A percentile compares a stretch with the other conserved stretches of the same genome.
phyloP scores from a whole-genome alignment of 2,888 invertebrate species.

The Sycophila texana region DNA sequence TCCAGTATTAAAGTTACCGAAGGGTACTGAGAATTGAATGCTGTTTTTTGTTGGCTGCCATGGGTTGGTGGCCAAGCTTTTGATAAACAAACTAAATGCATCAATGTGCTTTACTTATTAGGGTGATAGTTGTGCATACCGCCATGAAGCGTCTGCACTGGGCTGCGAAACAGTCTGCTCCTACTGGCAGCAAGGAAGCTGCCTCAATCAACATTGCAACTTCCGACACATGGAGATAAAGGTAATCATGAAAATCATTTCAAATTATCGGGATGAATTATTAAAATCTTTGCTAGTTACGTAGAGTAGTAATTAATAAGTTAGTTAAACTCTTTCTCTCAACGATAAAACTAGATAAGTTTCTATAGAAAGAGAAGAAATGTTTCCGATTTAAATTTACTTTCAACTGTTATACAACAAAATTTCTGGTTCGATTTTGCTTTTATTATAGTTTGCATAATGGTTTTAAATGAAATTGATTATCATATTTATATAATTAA shows the following conservation, averaged over 20 bases:
- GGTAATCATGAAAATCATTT: slow-evolving; percentile 75
- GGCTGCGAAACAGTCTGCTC: slow-evolving; percentile 89
- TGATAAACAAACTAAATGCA: slow-evolving; percentile 19
- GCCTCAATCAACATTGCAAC: slow-evolving; percentile 86
- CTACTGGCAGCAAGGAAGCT: slow-evolving; percentile 89
- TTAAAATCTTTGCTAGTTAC: no score
- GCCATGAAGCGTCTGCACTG: slow-evolving; percentile 89
- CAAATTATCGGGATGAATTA: no score
- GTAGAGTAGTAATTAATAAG: no score
- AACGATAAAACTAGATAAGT: no score
- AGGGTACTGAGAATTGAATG: slow-evolving; percentile 11
- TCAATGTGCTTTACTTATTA: slow-evolving; percentile 66
- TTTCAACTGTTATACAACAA: no score
- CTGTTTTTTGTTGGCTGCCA: neutral
- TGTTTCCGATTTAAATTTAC: no score
- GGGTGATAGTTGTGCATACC: slow-evolving; percentile 88
- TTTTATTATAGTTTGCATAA: no score
- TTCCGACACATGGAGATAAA: slow-evolving; percentile 91
- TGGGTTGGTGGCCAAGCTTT: neutral
- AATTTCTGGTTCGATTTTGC: no score
- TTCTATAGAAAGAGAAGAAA: no score
- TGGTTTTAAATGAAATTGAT: no score
- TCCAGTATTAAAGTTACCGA: slow-evolving; percentile 7
- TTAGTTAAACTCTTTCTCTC: no score
- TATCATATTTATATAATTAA: no score